phyloP scores from a whole-genome alignment of 2,888 invertebrate genomes.

The Cerastis leucographa region DNA sequence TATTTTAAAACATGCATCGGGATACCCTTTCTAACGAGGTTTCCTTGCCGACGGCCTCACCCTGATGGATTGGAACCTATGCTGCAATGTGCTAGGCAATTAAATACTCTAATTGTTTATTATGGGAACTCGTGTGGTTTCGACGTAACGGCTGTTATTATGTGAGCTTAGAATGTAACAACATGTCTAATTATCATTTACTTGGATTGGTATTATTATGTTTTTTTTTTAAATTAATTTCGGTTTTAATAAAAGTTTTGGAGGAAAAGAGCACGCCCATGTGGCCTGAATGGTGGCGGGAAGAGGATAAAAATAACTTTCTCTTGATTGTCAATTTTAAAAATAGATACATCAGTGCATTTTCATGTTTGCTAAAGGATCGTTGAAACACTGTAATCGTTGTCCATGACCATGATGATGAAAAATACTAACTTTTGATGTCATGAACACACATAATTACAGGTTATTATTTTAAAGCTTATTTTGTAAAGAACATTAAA shows the following conservation, averaged over 20 bases:
- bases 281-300: background rate
- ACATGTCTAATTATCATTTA: conserved; percentile 17
- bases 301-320: background rate
- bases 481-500: conserved; percentile 33
- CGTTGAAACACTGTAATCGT: background rate
- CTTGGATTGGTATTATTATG: conserved; percentile 14
- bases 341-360: background rate
- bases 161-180: conserved; percentile 2
- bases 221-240: conserved; percentile 14
- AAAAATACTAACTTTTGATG: background rate
- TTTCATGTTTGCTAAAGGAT: background rate
- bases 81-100: conserved; percentile 55
- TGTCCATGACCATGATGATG: background rate
- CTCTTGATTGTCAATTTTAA: background rate
- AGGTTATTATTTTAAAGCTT: background rate
- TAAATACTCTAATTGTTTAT: conserved; percentile 57
- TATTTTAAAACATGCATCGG: conserved; percentile 89
- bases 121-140: conserved; percentile 36
- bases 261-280: too few species aligned
- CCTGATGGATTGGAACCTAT: conserved; percentile 60
- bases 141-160: conserved; percentile 20
- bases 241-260: background rate
- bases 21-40: conserved; percentile 87
- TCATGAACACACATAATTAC: background rate
- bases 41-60: conserved; percentile 68